Evolutionary conservation across 2,888 invertebrate genomes (phyloP).

Genomic region (Cheilosia impressa): DNA sequence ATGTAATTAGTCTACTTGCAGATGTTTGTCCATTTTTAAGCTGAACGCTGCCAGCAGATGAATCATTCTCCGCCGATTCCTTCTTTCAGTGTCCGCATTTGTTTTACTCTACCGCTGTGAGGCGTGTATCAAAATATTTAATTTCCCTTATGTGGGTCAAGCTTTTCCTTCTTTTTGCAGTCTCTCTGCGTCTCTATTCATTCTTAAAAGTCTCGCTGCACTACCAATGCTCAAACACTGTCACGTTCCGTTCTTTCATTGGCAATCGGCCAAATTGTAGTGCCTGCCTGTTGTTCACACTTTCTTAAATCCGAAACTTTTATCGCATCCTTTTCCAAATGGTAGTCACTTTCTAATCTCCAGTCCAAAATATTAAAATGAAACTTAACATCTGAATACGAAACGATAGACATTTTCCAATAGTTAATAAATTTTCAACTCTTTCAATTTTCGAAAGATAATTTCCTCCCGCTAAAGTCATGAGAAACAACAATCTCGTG

Average conservation of each 20-base stretch:
- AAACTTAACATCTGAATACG: no score
- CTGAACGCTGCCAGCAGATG: slow-evolving; percentile 44
- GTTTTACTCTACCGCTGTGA: neutral
- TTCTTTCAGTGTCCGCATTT: neutral
- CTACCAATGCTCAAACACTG: neutral
- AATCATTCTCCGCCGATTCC: slow-evolving; percentile 1
- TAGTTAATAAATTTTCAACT: no score
- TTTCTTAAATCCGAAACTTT: neutral
- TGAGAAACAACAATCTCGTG: slow-evolving; percentile 6
- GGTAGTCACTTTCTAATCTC: neutral
- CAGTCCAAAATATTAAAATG: no score
- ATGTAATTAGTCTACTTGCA: neutral
- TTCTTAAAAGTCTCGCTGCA: neutral
- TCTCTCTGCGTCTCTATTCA: neutral
- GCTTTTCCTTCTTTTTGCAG: neutral
- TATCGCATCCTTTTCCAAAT: neutral
- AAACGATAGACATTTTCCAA: no score
- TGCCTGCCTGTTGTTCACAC: neutral
- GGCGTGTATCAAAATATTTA: slow-evolving; percentile 76
- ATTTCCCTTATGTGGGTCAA: slow-evolving; percentile 78
- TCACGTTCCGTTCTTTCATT: slow-evolving; percentile 9
- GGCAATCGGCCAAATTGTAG: slow-evolving; percentile 19
- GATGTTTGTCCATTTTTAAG: neutral
- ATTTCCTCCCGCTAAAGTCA: neutral
- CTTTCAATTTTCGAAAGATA: neutral